These are phyloP conservation scores for Bombus consobrinus DNA, from an alignment of 1,140 invertebrate species.

Conservation along the genomic window DNA sequence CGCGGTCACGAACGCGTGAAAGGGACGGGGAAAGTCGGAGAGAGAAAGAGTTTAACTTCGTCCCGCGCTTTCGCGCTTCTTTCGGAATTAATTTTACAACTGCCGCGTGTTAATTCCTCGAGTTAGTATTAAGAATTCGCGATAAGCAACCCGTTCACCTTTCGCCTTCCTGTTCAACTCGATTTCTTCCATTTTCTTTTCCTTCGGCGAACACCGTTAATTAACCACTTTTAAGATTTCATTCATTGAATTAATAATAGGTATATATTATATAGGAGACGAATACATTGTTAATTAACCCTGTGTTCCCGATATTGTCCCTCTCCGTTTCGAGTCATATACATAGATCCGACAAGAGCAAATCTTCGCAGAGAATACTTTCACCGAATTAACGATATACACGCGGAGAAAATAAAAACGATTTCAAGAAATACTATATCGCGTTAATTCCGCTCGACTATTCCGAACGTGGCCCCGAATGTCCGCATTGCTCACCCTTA, in stretches of 20 bases:
- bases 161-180: background rate
- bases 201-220: background rate
- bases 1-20: constrained; percentile 53
- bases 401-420: background rate
- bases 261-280: background rate
- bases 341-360: no score
- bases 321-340: no score
- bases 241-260: background rate
- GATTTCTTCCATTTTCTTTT: background rate
- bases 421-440: background rate
- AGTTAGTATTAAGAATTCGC: constrained; percentile 35
- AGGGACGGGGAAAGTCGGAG: background rate
- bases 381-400: background rate
- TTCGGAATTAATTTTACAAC: constrained; percentile 43
- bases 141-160: constrained; percentile 1
- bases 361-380: no score
- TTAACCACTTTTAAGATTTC: background rate
- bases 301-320: no score
- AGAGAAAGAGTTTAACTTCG: background rate
- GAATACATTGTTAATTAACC: background rate
- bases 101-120: constrained; percentile 26
- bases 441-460: background rate
- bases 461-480: background rate
- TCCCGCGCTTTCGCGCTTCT: constrained; percentile 27
- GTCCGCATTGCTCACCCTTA: background rate